These are phyloP conservation scores for Gibbula magus DNA, from an alignment of 2,888 invertebrate species.

Conservation along the genomic window DNA sequence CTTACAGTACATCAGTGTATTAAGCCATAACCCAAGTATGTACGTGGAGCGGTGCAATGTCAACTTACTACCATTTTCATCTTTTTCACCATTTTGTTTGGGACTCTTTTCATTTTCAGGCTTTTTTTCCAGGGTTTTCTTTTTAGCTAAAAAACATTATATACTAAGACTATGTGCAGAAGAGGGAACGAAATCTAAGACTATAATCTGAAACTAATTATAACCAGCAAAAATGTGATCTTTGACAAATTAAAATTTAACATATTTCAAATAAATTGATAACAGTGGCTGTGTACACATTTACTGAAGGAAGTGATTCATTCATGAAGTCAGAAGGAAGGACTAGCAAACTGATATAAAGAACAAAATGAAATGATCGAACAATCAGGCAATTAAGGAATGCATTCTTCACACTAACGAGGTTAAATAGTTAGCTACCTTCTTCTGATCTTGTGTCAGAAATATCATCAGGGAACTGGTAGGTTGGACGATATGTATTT, in stretches of 20 bases:
- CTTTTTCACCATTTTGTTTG: conserved; percentile 16
- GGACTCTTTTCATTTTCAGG: conserved; percentile 19
- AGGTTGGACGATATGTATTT: conserved; percentile 69
- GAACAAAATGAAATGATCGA: neutral
- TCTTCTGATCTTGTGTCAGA: conserved; percentile 63
- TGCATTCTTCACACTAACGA: neutral
- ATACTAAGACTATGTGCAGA: no score
- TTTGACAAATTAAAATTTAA: no score
- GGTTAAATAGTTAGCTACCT: conserved; percentile 43
- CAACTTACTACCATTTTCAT: conserved; percentile 23
- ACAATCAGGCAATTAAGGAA: neutral
- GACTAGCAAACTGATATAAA: neutral
- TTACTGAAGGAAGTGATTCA: no score
- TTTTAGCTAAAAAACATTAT: conserved; percentile 16
- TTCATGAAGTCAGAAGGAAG: no score
- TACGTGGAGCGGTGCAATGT: neutral
- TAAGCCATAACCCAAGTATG: neutral
- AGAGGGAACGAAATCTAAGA: no score
- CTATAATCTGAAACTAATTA: no score
- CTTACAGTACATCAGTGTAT: neutral
- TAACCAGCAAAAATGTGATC: no score
- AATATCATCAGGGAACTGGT: conserved; percentile 67
- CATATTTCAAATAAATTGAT: no score
- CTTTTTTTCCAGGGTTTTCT: conserved; percentile 18
- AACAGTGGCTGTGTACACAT: no score